These are phyloP conservation scores for Oncorhynchus gorbuscha DNA, from an alignment of 2,113 vertebrate species.

Conservation along the genomic window DNA sequence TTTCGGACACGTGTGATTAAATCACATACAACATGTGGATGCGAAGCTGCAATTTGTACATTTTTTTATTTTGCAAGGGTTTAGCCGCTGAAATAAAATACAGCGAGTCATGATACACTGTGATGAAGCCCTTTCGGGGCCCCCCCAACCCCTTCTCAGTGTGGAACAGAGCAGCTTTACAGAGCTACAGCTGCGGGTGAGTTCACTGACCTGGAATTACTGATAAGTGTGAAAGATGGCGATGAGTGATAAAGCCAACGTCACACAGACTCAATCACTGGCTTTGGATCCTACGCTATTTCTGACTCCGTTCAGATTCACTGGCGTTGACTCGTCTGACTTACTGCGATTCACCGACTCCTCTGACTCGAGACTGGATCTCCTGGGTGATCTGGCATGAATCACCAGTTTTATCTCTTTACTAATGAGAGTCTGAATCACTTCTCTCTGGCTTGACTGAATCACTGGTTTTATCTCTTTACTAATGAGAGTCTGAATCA, in stretches of 20 bases:
- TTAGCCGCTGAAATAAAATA: constrained; percentile 69
- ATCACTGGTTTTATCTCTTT: too few species aligned
- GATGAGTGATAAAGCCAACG: constrained; percentile 63
- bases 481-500: too few species aligned
- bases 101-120: constrained; percentile 71
- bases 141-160: constrained; percentile 35
- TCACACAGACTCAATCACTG: constrained; percentile 58
- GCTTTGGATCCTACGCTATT: constrained; percentile 42
- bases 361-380: constrained; percentile 32
- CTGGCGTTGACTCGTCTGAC: constrained; percentile 30
- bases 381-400: constrained; percentile 32
- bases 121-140: constrained; percentile 63
- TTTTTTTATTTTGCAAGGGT: too few species aligned
- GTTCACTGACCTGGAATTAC: constrained; percentile 72
- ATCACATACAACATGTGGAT: too few species aligned
- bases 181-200: constrained; percentile 45
- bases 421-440: too few species aligned
- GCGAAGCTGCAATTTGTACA: too few species aligned
- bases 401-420: constrained; percentile 35
- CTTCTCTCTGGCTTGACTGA: too few species aligned
- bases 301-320: constrained; percentile 30
- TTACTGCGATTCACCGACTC: too few species aligned
- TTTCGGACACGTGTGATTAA: too few species aligned
- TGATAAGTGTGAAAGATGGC: constrained; percentile 62
- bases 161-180: constrained; percentile 41